Percentiles rank a stretch among this genome's conserved stretches.
These are phyloP conservation scores for Tenthredo livida DNA, from an alignment of 2,888 invertebrate species.

Conservation along the genomic window DNA sequence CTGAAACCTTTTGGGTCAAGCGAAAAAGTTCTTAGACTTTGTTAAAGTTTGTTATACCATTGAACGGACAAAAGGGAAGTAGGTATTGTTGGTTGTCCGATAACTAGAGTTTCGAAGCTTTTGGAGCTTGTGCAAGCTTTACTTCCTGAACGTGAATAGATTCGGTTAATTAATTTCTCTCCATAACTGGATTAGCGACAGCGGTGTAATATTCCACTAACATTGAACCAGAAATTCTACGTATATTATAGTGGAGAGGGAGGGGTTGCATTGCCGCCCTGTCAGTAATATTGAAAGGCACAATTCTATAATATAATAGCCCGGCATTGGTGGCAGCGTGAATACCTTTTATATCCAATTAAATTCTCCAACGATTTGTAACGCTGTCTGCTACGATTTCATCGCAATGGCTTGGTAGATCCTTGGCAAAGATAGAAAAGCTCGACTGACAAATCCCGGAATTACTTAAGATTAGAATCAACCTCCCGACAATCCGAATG, in stretches of 20 bases:
- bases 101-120: not conserved
- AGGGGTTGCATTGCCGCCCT: conserved; percentile 5
- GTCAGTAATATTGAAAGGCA: not conserved
- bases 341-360: conserved; percentile 57
- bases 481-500: conserved; percentile 63
- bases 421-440: conserved; percentile 55
- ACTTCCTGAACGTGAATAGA: conserved; percentile 22
- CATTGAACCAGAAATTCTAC: conserved; percentile 8
- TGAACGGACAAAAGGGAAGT: conserved; percentile 28
- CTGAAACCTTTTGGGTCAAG: conserved; percentile 30
- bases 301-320: not conserved
- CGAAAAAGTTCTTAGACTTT: conserved; percentile 21
- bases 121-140: conserved; percentile 20
- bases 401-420: conserved; percentile 48
- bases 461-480: conserved; percentile 67
- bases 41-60: not conserved
- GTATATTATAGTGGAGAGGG: not conserved
- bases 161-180: conserved; percentile 32
- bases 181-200: conserved; percentile 16
- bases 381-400: conserved; percentile 30
- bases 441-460: conserved; percentile 58
- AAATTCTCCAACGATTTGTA: conserved; percentile 65
- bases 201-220: not conserved
- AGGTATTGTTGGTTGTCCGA: conserved; percentile 29
- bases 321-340: not conserved